Base-by-base conservation (phyloP, 2,113 vertebrate species). In the Gyps fulvus region DNA sequence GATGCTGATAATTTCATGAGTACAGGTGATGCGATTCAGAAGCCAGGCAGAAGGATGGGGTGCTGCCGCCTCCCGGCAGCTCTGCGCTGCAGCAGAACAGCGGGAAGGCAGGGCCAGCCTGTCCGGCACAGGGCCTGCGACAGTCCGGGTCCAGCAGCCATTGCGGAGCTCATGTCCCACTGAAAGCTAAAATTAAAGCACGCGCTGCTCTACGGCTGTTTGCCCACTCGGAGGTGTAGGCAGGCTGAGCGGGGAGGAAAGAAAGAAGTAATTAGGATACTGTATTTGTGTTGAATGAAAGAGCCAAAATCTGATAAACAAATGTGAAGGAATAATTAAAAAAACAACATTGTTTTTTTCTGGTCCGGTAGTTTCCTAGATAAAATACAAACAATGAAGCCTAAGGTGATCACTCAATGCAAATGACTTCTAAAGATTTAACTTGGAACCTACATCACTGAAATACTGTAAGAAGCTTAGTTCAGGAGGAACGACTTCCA, bases 1-100 rank as follows among this genome's bases (percentile, higher is more conserved):
- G 73, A 54, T 26, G 76, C 67, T 14, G 34, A 10, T 7, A 4
- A 11, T 19, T 26, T 9, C 23, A 17, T 0, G 23, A 58, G 57
- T 2, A 3, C 26, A 31, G 55, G 40, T 3, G 66, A 52, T 11
- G 57, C 0, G 0, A 26, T 6, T 21, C 13, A 8, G 66, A 8
- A 62, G 34, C 58, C 69, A 43, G 87, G 45, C 25, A 32, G 50
- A 52, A 52, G 29, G 78, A 29, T 0, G 29, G 61, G 42, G 4
- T 66, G 77, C 91, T 96, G 94, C 92, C 63, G 69, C 67, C 82
- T 88, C 62, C 58, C 0, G 5, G 66, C 65, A 54, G 70, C 66
- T 74, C 52, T 2, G 12, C 2, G 4, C 65, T 27, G 65, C 62
- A 36, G 73, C 49, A 16, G n/a, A 36, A 62, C 49, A 15, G n/a